Percentiles rank a stretch among this genome's conserved stretches.
phyloP scores from a whole-genome alignment of 1,140 invertebrate genomes.

The Eumeta japonica region DNA sequence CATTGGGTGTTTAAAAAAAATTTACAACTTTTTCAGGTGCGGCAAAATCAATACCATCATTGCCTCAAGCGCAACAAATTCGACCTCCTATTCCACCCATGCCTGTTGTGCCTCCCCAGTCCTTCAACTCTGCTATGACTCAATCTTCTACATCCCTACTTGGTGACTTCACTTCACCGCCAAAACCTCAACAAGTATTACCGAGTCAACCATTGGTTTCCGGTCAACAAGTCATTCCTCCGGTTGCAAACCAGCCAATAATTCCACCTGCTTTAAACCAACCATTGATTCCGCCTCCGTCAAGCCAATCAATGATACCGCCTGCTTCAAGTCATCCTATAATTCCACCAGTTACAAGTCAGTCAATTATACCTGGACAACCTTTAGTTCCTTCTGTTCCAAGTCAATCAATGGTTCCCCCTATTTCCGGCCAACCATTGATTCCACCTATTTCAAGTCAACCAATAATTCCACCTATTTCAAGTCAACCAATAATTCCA shows the following conservation, averaged over 20 bases:
- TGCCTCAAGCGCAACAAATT: constrained; percentile 25
- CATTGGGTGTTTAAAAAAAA: no score
- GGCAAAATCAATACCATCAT: constrained; percentile 27
- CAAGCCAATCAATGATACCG: no score
- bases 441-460: constrained; percentile 14
- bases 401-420: constrained; percentile 13
- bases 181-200: background rate
- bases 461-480: constrained; percentile 12
- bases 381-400: constrained; percentile 20
- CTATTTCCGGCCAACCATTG: constrained; percentile 24
- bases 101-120: constrained; percentile 22
- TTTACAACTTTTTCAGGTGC: constrained; percentile 18
- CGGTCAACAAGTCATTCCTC: constrained; percentile 10
- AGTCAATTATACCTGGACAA: no score
- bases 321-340: no score
- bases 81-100: constrained; percentile 42
- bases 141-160: no score
- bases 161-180: constrained; percentile 13
- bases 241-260: constrained; percentile 18
- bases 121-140: constrained; percentile 12
- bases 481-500: constrained; percentile 11
- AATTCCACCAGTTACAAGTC: no score
- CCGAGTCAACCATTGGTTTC: constrained; percentile 12
- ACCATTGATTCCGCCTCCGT: constrained; percentile 19
- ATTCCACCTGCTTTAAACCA: constrained; percentile 22